Conservation (phyloP, 2,888 invertebrate species). For the Asteroscopus sphinx region DNA sequence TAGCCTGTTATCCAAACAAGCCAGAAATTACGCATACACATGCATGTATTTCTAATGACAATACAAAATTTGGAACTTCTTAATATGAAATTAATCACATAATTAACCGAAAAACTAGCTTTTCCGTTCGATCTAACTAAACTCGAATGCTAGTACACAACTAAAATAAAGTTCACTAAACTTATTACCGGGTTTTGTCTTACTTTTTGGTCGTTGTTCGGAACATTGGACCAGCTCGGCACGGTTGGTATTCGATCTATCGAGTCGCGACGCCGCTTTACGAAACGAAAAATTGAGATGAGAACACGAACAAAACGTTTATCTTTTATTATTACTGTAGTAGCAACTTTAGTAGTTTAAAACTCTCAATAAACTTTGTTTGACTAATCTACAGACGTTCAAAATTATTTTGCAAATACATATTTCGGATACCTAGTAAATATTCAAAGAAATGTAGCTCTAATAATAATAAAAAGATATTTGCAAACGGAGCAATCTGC, state of each 20-base stretch:
- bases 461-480: slow-evolving; percentile 21
- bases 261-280: slow-evolving; percentile 41
- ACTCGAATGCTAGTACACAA: slow-evolving; percentile 15
- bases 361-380: slow-evolving; percentile 6
- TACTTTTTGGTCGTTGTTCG: slow-evolving; percentile 45
- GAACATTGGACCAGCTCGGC: slow-evolving; percentile 17
- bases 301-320: slow-evolving; percentile 30
- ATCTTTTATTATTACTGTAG: slow-evolving; percentile 14
- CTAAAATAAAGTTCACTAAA: slow-evolving; percentile 40
- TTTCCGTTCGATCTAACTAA: too few relatives aligned
- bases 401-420: neutral
- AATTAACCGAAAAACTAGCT: too few relatives aligned
- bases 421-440: slow-evolving; percentile 10
- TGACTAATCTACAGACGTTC: slow-evolving; percentile 8
- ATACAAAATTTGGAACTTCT: too few relatives aligned
- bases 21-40: too few relatives aligned
- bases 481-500: slow-evolving; percentile 44
- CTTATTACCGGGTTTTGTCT: slow-evolving; percentile 47
- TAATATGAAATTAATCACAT: too few relatives aligned
- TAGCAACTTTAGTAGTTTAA: slow-evolving; percentile 9
- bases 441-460: slow-evolving; percentile 7
- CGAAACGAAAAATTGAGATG: slow-evolving; percentile 65
- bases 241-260: slow-evolving; percentile 58
- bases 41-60: too few relatives aligned
- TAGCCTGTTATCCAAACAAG: too few relatives aligned